Evolutionary conservation across 2,797 vertebrate species (phyloP).

Genomic region (Chiroxiphia lanceolata): DNA sequence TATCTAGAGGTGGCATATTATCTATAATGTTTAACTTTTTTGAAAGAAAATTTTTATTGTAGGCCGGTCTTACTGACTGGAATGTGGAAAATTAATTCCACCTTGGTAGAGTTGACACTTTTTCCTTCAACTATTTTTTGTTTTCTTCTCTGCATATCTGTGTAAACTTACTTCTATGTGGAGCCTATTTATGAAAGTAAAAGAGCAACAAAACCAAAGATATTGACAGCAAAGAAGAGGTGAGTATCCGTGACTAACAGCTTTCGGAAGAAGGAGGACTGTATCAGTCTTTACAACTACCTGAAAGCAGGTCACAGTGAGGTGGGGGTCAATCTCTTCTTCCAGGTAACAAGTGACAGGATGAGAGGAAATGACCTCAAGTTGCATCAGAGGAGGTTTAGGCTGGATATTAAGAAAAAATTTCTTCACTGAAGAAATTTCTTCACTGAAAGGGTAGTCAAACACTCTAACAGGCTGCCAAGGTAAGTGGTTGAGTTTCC

Average conservation of each 20-base stretch:
- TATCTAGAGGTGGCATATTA: neutral
- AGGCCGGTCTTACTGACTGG: neutral
- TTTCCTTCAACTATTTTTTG: neutral
- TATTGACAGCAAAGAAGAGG: neutral
- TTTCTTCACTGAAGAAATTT: neutral
- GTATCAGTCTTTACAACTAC: neutral
- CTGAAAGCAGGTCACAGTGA: neutral
- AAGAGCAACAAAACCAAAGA: neutral
- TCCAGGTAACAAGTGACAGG: neutral
- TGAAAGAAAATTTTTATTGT: neutral
- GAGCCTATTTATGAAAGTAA: neutral
- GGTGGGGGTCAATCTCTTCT: neutral
- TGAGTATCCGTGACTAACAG: neutral
- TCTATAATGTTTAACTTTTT: neutral
- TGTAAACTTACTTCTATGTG: rapidly evolving
- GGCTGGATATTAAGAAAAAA: neutral
- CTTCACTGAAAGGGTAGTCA: neutral
- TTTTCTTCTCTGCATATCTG: neutral
- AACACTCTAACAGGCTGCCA: neutral
- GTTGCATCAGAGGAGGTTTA: neutral
- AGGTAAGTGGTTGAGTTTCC: neutral
- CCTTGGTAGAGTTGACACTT: neutral
- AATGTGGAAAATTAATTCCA: neutral
- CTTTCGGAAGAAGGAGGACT: neutral
- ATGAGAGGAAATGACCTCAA: neutral